A percentile compares a stretch with the other conserved stretches of the same genome.
Conservation (phyloP, 2,113 vertebrate genomes). For the Strigops habroptila region DNA sequence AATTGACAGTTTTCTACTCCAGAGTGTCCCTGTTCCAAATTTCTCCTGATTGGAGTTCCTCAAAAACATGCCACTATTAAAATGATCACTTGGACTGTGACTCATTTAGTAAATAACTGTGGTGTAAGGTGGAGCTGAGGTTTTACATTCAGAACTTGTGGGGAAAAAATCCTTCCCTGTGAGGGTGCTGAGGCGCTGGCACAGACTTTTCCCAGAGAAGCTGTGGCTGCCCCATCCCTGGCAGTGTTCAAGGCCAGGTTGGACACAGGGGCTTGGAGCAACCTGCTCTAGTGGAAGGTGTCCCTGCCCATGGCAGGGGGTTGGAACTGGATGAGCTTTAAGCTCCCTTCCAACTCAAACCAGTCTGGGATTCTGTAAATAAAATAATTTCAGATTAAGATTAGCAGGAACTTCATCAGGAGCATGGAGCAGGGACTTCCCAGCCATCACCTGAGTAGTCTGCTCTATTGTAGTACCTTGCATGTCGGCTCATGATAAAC, state of each 20-base stretch:
- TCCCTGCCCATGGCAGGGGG: neutral
- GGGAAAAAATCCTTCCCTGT: no score
- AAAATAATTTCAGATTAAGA: neutral
- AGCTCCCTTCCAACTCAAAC: neutral
- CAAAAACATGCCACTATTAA: neutral
- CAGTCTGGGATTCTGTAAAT: neutral
- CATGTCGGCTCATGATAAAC: neutral
- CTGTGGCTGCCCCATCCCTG: no score
- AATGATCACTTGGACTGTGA: neutral
- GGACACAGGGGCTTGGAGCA: neutral
- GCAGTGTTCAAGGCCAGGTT: no score
- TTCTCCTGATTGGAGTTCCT: neutral
- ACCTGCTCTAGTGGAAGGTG: neutral
- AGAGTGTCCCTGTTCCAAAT: neutral
- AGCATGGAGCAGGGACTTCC: neutral
- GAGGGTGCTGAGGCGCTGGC: no score
- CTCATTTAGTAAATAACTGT: neutral
- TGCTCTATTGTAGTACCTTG: neutral
- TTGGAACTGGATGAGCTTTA: neutral
- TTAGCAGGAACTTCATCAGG: neutral
- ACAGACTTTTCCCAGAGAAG: no score
- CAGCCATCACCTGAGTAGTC: fast-evolving
- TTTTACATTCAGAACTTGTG: neutral
- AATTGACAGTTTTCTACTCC: neutral
- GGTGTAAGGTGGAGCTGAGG: neutral